phyloP scores from a whole-genome alignment of 2,113 vertebrate species.

The Pan paniscus region DNA sequence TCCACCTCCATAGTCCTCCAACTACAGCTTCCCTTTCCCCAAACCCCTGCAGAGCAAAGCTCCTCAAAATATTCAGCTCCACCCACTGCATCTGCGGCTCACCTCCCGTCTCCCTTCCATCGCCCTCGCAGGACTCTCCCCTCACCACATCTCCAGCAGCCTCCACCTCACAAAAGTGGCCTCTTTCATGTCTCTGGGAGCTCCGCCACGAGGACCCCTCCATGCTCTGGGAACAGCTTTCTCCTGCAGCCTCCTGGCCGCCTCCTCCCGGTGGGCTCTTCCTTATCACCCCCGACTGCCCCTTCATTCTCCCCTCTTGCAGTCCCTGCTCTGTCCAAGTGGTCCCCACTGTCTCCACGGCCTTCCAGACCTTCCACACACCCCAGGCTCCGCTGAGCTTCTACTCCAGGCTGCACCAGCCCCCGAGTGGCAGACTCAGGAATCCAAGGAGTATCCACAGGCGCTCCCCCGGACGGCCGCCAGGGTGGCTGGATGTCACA shows the following conservation, averaged over 20 bases:
- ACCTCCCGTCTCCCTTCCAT: not conserved
- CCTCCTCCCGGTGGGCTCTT: not conserved
- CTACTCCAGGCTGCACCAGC: not conserved
- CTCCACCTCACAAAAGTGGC: not conserved
- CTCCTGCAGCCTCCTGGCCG: not conserved
- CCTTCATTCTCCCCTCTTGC: no score
- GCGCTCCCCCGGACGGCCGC: fast-evolving
- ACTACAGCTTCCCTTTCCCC: not conserved
- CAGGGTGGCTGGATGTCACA: fast-evolving
- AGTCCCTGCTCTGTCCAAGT: no score
- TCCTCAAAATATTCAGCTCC: not conserved
- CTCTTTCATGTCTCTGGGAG: fast-evolving
- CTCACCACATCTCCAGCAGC: not conserved
- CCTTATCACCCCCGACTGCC: no score
- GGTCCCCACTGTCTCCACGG: fast-evolving
- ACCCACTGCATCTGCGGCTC: fast-evolving
- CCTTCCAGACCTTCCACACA: not conserved
- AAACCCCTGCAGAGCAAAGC: not conserved
- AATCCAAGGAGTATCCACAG: not conserved
- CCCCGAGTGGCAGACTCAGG: not conserved
- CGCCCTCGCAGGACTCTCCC: not conserved
- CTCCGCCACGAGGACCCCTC: no score
- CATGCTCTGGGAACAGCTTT: not conserved
- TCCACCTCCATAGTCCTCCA: no score
- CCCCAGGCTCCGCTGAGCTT: not conserved